phyloP scores from a whole-genome alignment of 2,888 invertebrate species.

The Drosophila sordidapex region DNA sequence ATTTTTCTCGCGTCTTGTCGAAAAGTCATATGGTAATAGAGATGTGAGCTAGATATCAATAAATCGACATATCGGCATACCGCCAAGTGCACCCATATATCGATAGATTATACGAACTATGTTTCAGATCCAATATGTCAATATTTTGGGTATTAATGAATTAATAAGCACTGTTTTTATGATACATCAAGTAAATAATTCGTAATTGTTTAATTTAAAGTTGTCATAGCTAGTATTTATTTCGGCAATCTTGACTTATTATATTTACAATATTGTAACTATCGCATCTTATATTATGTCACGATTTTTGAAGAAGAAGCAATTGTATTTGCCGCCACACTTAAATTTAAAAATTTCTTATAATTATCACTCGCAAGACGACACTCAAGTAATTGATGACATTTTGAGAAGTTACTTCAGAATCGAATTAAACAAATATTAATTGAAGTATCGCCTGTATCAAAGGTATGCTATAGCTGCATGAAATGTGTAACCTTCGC shows the following conservation, averaged over 20 bases:
- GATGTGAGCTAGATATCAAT: conserved; percentile 39
- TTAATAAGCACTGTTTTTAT: background rate
- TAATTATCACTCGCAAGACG: background rate
- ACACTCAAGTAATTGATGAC: too few species aligned
- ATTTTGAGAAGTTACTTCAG: background rate
- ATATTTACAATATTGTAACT: background rate
- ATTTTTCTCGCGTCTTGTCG: conserved; percentile 66
- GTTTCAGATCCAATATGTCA: background rate
- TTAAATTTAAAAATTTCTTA: background rate
- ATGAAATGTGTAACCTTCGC: conserved; percentile 1
- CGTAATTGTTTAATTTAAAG: background rate
- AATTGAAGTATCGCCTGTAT: background rate
- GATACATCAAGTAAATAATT: background rate
- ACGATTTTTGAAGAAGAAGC: conserved; percentile 8
- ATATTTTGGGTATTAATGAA: background rate
- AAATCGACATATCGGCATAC: conserved; percentile 32
- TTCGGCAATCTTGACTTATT: background rate
- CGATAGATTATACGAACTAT: background rate
- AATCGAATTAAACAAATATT: background rate
- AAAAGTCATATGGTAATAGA: conserved; percentile 72
- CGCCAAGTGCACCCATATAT: background rate
- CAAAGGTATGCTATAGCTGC: background rate
- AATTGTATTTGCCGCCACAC: background rate
- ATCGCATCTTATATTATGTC: conserved; percentile 1
- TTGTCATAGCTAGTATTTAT: background rate